Base-by-base conservation (phyloP, 1,140 invertebrate genomes). In the Lepidurus couesii region DNA sequence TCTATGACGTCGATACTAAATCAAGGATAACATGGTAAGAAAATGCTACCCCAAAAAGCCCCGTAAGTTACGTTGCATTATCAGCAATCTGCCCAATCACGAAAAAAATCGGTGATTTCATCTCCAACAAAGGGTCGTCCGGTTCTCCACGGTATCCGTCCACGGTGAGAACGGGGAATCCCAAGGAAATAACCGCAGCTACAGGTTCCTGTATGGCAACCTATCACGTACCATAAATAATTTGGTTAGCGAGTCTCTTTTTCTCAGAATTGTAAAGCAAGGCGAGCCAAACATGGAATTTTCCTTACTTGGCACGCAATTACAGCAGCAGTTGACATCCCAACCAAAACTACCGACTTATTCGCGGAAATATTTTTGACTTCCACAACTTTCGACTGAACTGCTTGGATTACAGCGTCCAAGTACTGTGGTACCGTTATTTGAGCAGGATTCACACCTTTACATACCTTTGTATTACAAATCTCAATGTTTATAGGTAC, bases 131-230 rank as follows among this genome's bases (percentile, higher is more conserved):
- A 5, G 88, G 88, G 84, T 95, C 93, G 81, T 95, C 92, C 0
- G 92, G 89, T 77, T 91, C 88, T n/a, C 93, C 93, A 78, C 93
- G 84, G 77, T 82, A 82, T n/a, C 88, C 88, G 80, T 84, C 84
- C 0, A 91, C 88, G 1, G 92, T 93, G 78, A 88, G 88, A 78
- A 93, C 87, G 2, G 93, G 92, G 84, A 95, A 95, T 0, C 93
- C 93, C 47, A 95, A 86, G 84, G 92, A 93, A 10, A 95, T 87
- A 26, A 93, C 89, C 76, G 91, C 92, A 9, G 89, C 88, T n/a
- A 95, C 90, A 73, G 79, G 79, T 79, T 88, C 87, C 42, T 85
- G 79, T 43, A 86, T 75, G 1, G 87, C 84, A 44, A 88, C 84
- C 86, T 86, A 79, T 9, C 7, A 42, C n/a, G 24, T 47, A 47